Evolutionary conservation across 2,797 vertebrate species (phyloP), one percentile per base, ranked within the genome.

Genomic region (Eidolon dupreanum): DNA sequence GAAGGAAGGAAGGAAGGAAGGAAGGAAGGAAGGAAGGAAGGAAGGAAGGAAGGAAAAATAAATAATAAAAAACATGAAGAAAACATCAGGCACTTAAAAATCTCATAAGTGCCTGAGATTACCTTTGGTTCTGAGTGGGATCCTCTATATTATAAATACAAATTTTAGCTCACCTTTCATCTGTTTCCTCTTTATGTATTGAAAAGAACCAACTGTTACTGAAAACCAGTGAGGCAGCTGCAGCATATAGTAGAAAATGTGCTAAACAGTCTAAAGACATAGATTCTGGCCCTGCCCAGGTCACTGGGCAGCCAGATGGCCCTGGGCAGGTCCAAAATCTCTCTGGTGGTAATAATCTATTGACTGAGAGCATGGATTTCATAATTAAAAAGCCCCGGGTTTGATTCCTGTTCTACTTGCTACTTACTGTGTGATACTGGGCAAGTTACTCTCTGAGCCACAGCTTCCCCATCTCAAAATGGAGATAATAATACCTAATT

Each of bases 151-250:
- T 79, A 59, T 43, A n/a, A 90, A 61, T 22, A 46, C 31, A 89
- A 57, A 78, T 36, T n/a, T 16, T 71, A 59, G 26, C 46, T 95
- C 74, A 71, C 33, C 17, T 91, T 95, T 89, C 79, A 75, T 59
- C 70, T 85, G 77, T 63, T 68, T 90, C 70, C 33, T 96, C 77
- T 86, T 49, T 92, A 79, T 33, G 20, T 19, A 55, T 10, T 65
- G 51, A 68, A 59, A 71, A 81, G 51, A 79, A 55, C 16, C n/a
- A 73, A 46, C 19, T 31, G 31, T 55, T 88, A 93, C 88, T 73
- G 77, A 94, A 93, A 93, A 82, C 41, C 61, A 85, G 61, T 36
- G 55, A 85, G 81, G 83, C 57, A 95, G 91, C 26, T 66, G 22
- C 46, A 91, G 26, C 17, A 70, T 46, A 22, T 6, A 75, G 41